Base-by-base conservation (phyloP, 2,888 invertebrate species). In the Dynastes maya region DNA sequence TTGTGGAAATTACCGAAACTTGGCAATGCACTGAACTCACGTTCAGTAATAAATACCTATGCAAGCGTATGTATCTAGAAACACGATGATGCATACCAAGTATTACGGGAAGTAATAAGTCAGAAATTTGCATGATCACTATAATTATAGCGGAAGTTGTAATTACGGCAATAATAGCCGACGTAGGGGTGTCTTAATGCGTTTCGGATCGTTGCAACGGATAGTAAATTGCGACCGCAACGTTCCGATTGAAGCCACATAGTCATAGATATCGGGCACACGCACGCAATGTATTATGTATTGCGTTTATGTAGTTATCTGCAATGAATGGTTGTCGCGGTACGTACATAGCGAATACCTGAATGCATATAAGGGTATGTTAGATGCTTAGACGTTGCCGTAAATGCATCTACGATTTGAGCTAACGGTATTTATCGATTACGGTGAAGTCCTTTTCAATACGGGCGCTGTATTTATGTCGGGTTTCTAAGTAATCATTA, bases 101-200 rank as follows among this genome's bases (percentile, higher is more conserved):
- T 55, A n/a, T 2, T n/a, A 55, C 45, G 45, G 65, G 40, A 65
- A 65, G 37, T 75, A 75, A 75, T 75, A 75, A 75, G 63, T 75
- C 75, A 75, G 32, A 75, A 75, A 75, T 63, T 75, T 75, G 75
- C 75, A 75, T 64, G 75, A 63, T 58, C 64, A 49, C 37, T 65
- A 40, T 40, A 65, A 40, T 65, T 65, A 65, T 16, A 16, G 37
- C 40, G 65, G 45, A 65, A 65, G 65, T 40, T 37, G 65, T 65
- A 65, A 65, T 65, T 65, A 40, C 40, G n/a, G n/a, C 40, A 65
- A 40, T 65, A 65, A 65, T 40, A 40, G 65, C 37, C 65, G 37
- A 65, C 65, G 11, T 16, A 6, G 45, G 40, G 65, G 45, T 37
- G 65, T 65, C 65, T 65, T 65, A 65, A 65, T 65, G 65, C 16